Percentiles rank a stretch among this genome's conserved stretches.
Evolutionary conservation across 2,113 vertebrate genomes (phyloP).

Genomic region (Willisornis vidua): DNA sequence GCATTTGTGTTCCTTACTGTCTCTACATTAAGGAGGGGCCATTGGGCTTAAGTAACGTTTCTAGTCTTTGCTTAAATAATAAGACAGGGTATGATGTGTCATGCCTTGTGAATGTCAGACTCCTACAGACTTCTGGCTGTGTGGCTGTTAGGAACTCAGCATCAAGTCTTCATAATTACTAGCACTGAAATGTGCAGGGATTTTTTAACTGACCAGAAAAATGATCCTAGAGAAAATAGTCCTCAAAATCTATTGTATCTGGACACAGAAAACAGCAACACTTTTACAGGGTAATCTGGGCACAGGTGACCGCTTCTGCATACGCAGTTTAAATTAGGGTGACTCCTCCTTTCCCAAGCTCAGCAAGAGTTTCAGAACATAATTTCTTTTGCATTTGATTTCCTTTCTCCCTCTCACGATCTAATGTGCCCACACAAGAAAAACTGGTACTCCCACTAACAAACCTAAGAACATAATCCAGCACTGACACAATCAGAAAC

Average conservation of each 20-base stretch:
- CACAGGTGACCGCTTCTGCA: not conserved
- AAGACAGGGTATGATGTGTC: not conserved
- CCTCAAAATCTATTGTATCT: not conserved
- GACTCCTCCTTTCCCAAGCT: not conserved
- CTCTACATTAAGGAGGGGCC: not conserved
- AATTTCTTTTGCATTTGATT: not conserved
- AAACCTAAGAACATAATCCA: not conserved
- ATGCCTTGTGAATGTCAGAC: constrained; percentile 27
- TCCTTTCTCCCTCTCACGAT: not conserved
- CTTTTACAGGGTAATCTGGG: not conserved
- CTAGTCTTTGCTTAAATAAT: not conserved
- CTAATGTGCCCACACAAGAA: not conserved
- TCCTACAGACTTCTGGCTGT: constrained; percentile 35
- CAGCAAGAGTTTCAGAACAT: not conserved
- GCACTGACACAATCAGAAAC: not conserved
- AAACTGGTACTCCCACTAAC: not conserved
- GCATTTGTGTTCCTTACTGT: not conserved
- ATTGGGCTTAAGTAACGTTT: not conserved
- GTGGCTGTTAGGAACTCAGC: constrained; percentile 19
- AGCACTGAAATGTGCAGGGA: not conserved
- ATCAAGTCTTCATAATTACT: not conserved
- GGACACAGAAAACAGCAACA: not conserved
- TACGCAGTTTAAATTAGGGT: not conserved
- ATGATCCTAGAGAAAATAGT: not conserved
- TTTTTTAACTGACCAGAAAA: constrained; percentile 25